Evolutionary conservation across 2,797 vertebrate genomes (phyloP), one percentile per base, ranked within the genome.

Genomic region (Carduelis carduelis): DNA sequence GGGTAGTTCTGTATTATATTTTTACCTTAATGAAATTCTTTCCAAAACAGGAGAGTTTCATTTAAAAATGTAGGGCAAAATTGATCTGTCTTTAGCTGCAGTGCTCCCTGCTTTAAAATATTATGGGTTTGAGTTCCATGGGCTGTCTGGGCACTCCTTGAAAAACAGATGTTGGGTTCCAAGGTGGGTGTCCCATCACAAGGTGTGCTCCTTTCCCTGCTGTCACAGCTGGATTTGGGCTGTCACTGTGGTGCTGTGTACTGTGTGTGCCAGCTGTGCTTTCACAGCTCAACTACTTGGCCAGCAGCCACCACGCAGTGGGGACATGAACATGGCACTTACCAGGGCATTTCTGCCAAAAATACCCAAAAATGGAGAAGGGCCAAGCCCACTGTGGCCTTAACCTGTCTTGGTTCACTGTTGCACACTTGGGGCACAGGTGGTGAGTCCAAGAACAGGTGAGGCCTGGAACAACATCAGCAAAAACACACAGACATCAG

Each of bases 1-100:
- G 96, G 96, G 83, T 91, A 96, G 92, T 96, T 97, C 95, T 92
- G 47, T 92, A 92, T 97, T 96, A 93, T 97, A 96, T 97, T 97
- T 97, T 95, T 91, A 95, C 91, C 94, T 96, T 97, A 97, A 97
- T 98, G 97, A 97, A 97, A 97, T 97, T 95, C 95, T 97, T 97
- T 89, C 87, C 91, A 91, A 98, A 97, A 96, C 95, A 97, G 94
- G 90, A 96, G 77, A 83, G 94, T 96, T 98, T 96, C 34, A 96
- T 97, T 96, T 96, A 90, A 96, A 96, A 94, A 71, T 97, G 97
- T 87, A 56, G 90, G 93, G 82, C 68, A 93, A 74, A 97, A 96
- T 87, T 60, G 74, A 97, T 94, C 71, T 93, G 74, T 94, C 94
- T 92, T 87, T 71, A 91, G 95, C 79, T 81, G 34, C 32, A 11